These are phyloP conservation scores for Glareola pratincola DNA, from an alignment of 2,113 vertebrate species.

Conservation along the genomic window DNA sequence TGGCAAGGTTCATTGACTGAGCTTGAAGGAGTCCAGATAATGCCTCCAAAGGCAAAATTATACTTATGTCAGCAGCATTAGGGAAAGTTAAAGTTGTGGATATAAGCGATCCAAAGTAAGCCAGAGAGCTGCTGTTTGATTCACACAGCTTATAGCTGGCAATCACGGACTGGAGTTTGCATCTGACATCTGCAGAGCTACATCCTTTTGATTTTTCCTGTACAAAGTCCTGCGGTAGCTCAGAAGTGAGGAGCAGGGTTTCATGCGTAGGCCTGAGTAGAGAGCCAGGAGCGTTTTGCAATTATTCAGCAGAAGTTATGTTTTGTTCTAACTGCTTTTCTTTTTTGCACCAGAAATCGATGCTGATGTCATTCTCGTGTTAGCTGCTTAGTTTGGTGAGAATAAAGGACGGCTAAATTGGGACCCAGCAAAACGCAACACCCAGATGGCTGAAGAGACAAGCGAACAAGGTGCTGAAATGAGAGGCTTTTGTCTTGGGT, in stretches of 20 bases:
- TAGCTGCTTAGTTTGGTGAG: constrained; percentile 19
- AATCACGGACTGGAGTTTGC: neutral
- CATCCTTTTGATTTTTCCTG: neutral
- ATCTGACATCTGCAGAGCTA: neutral
- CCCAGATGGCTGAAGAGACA: constrained; percentile 39
- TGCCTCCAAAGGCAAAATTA: neutral
- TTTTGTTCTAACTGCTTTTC: constrained; percentile 32
- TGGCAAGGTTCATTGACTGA: neutral
- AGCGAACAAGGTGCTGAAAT: constrained; percentile 31
- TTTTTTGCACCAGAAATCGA: neutral
- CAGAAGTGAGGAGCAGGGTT: neutral
- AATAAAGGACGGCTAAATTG: constrained; percentile 50
- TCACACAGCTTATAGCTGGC: neutral
- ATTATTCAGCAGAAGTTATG: neutral
- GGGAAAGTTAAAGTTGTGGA: neutral
- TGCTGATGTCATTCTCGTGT: constrained; percentile 28
- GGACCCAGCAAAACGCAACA: constrained; percentile 12
- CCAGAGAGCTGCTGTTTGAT: neutral
- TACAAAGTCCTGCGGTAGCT: neutral
- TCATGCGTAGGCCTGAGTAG: neutral
- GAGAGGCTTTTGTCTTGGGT: constrained; percentile 20
- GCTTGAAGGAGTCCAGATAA: neutral
- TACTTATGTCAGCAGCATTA: neutral
- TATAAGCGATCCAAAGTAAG: neutral
- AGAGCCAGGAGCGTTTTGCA: neutral